Base-by-base conservation (phyloP, 2,888 invertebrate species). In the Blastobasis lacticolella region DNA sequence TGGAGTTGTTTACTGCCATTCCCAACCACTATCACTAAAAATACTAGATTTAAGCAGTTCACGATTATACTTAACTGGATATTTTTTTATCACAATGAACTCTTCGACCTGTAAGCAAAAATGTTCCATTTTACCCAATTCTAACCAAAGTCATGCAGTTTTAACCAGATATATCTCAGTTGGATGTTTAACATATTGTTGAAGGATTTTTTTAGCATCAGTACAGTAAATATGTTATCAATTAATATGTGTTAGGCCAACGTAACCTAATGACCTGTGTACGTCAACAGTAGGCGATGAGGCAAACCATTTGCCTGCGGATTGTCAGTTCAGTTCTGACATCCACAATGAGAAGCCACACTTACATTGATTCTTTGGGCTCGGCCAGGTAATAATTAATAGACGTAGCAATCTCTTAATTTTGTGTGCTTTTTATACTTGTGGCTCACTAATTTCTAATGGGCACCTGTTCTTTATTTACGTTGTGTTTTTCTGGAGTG, bases 251-350 rank as follows among this genome's bases (percentile, higher is more conserved):
- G 61, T 71, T 63, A 55, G 61, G 61, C 62, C 61, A 53, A 57
- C 55, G 57, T 75, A 78, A 85, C 76, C 85, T 82, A 78, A 80
- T 82, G 79, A 84, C 76, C 82, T 75, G 57, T 84, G 75, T 82
- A 78, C 79, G 69, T 85, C 82, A 80, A 81, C 86, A 85, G 85
- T 86, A 87, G 73, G 82, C 68, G 75, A 88, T 88, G 88, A 88
- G 86, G 85, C 80, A 80, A 84, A 84, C 73, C 69, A 66, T 80
- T 66, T 78, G 74, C 72, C 71, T 77, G 57, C 78, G 80, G 61
- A 62, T 81, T 63, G 69, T 86, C 88, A 88, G 88, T 88, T 67
- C 78, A 57, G 63, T 80, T 70, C 75, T 86, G 79, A 81, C 80
- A 71, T 69, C 76, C 76, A 82, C 73, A 69, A 88, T 88, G 88